These are phyloP conservation scores for Drosophila gunungcola DNA, from an alignment of 1,140 invertebrate genomes.

Conservation along the genomic window DNA sequence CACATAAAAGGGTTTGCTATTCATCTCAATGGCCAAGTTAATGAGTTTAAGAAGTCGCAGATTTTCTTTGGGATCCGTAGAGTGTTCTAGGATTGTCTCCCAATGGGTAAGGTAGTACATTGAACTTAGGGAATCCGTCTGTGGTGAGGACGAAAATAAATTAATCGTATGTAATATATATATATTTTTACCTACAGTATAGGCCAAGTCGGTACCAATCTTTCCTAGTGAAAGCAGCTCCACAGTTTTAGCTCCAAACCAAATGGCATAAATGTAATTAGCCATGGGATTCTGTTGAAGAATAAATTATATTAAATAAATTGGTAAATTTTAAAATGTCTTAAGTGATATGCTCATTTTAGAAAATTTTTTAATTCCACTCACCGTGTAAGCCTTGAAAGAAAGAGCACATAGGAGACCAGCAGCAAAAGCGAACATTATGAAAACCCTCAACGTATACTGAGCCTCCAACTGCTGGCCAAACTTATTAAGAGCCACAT, in stretches of 20 bases:
- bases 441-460: conserved; percentile 66
- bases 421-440: conserved; percentile 69
- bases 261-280: conserved; percentile 62
- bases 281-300: conserved; percentile 58
- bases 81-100: conserved; percentile 63
- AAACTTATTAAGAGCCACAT: conserved; percentile 62
- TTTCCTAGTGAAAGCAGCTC: conserved; percentile 57
- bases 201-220: conserved; percentile 54
- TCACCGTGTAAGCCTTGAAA: conserved; percentile 73
- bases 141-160: neutral
- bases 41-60: conserved; percentile 65
- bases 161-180: too few relatives aligned
- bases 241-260: conserved; percentile 65
- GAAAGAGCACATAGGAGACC: conserved; percentile 60
- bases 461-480: conserved; percentile 52
- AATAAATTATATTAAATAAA: neutral
- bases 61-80: conserved; percentile 58
- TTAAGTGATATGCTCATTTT: too few relatives aligned
- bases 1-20: conserved; percentile 65
- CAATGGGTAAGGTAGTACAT: conserved; percentile 68
- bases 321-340: neutral
- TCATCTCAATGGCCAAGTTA: conserved; percentile 64
- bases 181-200: conserved; percentile 26
- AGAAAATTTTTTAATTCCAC: neutral
- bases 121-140: conserved; percentile 64